phyloP scores from a whole-genome alignment of 2,113 vertebrate species.

The Synodontis membranacea region DNA sequence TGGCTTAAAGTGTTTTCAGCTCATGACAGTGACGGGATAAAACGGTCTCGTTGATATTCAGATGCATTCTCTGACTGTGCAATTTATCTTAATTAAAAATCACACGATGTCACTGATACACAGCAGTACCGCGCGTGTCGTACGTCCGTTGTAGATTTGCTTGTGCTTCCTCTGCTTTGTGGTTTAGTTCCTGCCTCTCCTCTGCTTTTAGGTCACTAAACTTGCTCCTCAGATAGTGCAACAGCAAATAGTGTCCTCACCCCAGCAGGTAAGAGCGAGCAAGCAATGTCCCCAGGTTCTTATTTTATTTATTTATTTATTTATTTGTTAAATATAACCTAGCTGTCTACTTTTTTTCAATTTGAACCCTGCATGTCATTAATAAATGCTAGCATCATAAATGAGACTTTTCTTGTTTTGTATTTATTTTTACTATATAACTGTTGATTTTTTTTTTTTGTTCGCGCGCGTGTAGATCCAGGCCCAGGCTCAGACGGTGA shows the following conservation, averaged over 20 bases:
- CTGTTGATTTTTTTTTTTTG: no score
- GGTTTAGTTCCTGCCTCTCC: constrained; percentile 23
- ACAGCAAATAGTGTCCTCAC: constrained; percentile 85
- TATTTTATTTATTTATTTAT: neutral
- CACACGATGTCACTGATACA: no score
- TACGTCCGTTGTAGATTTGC: neutral
- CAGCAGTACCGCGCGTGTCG: no score
- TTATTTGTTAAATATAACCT: no score
- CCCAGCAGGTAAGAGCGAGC: constrained; percentile 79
- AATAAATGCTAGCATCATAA: no score
- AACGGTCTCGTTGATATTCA: neutral
- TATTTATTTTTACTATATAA: no score
- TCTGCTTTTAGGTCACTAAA: constrained; percentile 79
- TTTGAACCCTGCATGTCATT: no score
- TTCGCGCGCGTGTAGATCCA: constrained; percentile 72
- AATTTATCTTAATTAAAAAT: no score
- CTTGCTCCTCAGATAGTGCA: constrained; percentile 85
- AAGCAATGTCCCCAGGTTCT: neutral
- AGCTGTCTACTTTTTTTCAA: no score
- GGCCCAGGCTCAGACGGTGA: constrained; percentile 79
- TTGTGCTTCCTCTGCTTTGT: neutral
- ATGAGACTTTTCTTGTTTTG: no score
- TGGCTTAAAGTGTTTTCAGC: neutral
- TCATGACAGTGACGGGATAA: neutral
- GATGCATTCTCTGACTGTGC: neutral